Evolutionary conservation across 2,797 vertebrate genomes (phyloP).

Genomic region (Darevskia mixta): DNA sequence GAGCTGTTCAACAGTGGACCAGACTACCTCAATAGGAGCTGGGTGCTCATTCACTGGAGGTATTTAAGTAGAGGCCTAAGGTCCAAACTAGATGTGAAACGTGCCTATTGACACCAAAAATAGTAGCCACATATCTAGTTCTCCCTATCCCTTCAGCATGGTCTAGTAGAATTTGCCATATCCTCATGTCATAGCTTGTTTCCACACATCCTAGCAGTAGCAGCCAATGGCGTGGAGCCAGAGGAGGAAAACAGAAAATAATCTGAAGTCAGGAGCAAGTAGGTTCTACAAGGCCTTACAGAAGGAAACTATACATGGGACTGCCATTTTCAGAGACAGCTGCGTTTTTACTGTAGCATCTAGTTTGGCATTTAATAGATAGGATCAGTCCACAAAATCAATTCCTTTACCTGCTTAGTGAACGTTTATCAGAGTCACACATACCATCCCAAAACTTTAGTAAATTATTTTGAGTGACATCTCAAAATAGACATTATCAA

Average conservation of each 20-base stretch:
- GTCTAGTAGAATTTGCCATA: neutral
- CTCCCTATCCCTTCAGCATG: neutral
- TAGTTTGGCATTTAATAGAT: constrained; percentile 31
- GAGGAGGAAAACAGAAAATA: constrained; percentile 24
- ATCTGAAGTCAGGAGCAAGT: constrained; percentile 10
- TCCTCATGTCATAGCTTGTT: neutral
- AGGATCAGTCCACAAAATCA: neutral
- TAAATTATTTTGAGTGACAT: neutral
- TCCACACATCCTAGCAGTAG: constrained; percentile 35
- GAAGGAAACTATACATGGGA: neutral
- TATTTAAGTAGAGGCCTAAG: neutral
- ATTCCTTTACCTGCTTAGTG: constrained; percentile 38
- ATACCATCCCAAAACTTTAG: constrained; percentile 34
- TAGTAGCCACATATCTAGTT: neutral
- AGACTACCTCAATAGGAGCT: neutral
- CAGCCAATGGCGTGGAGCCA: constrained; percentile 47
- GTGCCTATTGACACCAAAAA: neutral
- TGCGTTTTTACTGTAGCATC: constrained; percentile 36
- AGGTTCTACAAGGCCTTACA: constrained; percentile 11
- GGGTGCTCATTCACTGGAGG: neutral
- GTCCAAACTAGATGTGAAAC: neutral
- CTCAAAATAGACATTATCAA: constrained; percentile 31
- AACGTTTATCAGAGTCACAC: constrained; percentile 42
- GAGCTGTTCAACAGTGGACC: neutral
- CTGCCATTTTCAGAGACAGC: constrained; percentile 15